phyloP scores from a whole-genome alignment of 2,888 invertebrate species.

The Acanthopleura granulata region DNA sequence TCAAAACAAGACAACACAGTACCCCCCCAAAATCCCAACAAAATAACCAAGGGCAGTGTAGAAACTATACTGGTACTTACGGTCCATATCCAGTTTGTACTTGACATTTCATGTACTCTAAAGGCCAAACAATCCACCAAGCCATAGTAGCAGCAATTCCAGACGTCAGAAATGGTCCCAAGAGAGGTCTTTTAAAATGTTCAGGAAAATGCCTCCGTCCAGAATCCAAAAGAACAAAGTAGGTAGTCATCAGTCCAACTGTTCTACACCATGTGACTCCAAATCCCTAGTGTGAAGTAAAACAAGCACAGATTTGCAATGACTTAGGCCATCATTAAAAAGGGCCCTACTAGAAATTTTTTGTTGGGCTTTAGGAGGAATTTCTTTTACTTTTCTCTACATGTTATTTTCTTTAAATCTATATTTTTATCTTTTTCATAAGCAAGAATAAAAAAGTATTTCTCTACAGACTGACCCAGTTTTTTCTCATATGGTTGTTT shows the following conservation, averaged over 20 bases:
- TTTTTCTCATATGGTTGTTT: no score
- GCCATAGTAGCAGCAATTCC: slow-evolving; percentile 64
- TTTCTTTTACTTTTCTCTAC: no score
- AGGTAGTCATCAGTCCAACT: slow-evolving; percentile 63
- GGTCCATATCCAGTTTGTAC: slow-evolving; percentile 64
- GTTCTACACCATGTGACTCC: slow-evolving; percentile 64
- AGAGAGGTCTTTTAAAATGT: slow-evolving; percentile 55
- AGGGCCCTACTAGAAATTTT: no score
- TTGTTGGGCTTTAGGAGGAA: no score
- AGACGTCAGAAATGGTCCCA: slow-evolving; percentile 65
- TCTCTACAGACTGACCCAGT: no score
- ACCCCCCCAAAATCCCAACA: background rate
- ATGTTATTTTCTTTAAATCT: no score
- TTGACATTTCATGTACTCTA: slow-evolving; percentile 68
- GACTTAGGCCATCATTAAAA: no score
- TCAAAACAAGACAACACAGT: no score
- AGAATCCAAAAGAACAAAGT: slow-evolving; percentile 64
- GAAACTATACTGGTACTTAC: slow-evolving; percentile 36
- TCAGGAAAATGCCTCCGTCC: slow-evolving; percentile 63
- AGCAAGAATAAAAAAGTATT: no score
- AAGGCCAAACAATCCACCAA: slow-evolving; percentile 68
- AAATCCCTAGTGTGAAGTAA: slow-evolving; percentile 55
- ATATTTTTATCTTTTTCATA: no score
- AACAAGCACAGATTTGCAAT: background rate
- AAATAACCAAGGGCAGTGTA: background rate